Evolutionary conservation across 2,888 invertebrate genomes (phyloP).

Genomic region (Sylvicola cinctus): DNA sequence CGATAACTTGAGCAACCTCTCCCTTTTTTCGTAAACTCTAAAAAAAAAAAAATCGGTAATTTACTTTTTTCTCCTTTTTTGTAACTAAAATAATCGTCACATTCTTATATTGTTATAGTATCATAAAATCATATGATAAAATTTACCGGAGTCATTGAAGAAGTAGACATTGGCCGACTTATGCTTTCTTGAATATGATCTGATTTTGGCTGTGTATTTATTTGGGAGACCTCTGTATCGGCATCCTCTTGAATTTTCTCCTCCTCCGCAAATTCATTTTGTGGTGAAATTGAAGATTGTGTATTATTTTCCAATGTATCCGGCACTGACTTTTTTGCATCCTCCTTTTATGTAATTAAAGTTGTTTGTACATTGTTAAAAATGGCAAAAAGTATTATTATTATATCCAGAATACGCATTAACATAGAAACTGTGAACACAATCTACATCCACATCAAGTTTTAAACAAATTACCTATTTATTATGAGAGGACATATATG

Average conservation of each 20-base stretch:
- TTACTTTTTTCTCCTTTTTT: slow-evolving; percentile 3
- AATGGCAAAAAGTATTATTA: not conserved
- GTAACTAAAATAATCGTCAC: slow-evolving; percentile 1
- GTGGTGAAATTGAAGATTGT: not conserved
- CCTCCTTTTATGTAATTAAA: not conserved
- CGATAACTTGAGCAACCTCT: slow-evolving; percentile 88
- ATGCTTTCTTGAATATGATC: slow-evolving; percentile 21
- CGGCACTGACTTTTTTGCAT: too few species aligned
- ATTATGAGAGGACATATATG: too few species aligned
- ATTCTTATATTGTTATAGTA: too few species aligned
- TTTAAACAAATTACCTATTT: too few species aligned
- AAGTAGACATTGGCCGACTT: slow-evolving; percentile 27
- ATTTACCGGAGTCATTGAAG: slow-evolving; percentile 26
- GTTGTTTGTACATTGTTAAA: not conserved
- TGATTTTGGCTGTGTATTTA: slow-evolving; percentile 21
- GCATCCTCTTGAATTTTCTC: slow-evolving; percentile 19
- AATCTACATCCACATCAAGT: not conserved
- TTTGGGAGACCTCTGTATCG: slow-evolving; percentile 26
- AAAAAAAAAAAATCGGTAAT: slow-evolving; percentile 8
- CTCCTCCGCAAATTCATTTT: slow-evolving; percentile 4
- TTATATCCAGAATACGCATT: not conserved
- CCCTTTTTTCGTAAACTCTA: slow-evolving; percentile 51
- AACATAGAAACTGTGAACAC: too few species aligned
- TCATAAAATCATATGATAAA: not conserved
- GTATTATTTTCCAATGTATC: not conserved